phyloP scores from a whole-genome alignment of 2,888 invertebrate genomes.

The Salpingus planirostris region DNA sequence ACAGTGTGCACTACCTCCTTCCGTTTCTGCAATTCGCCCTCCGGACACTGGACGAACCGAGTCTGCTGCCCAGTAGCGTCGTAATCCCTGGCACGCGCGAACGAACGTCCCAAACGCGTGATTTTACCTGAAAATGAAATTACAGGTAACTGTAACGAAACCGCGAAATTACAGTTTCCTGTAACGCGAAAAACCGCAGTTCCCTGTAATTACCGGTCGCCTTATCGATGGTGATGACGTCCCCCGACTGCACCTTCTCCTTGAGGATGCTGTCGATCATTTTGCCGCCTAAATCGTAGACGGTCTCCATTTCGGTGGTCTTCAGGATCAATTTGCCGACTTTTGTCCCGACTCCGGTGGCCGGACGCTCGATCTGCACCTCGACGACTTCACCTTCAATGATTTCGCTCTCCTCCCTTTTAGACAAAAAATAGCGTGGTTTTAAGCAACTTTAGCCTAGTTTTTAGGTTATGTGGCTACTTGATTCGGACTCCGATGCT shows the following conservation, averaged over 20 bases:
- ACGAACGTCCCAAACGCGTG: conserved; percentile 75
- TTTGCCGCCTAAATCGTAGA: conserved; percentile 96
- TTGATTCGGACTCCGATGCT: conserved; percentile 84
- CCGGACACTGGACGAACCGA: conserved; percentile 95
- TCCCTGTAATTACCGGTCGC: conserved; percentile 73
- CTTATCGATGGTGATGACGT: conserved; percentile 97
- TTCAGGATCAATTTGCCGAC: conserved; percentile 93
- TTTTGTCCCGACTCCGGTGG: conserved; percentile 78
- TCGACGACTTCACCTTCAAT: conserved; percentile 99
- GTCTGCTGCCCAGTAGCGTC: conserved; percentile 83
- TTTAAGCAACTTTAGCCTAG: too few species aligned
- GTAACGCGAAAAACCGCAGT: background rate
- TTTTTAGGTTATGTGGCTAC: conserved; percentile 25
- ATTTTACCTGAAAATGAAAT: conserved; percentile 33
- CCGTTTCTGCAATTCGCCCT: conserved; percentile 95
- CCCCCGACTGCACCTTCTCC: conserved; percentile 92
- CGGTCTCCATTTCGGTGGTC: conserved; percentile 99
- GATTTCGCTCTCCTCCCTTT: conserved; percentile 96
- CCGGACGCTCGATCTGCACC: conserved; percentile 91
- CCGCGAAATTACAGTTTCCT: background rate
- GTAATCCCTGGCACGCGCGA: conserved; percentile 92
- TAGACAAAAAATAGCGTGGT: too few species aligned
- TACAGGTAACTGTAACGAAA: background rate
- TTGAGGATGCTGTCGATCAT: conserved; percentile 96
- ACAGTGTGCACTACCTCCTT: conserved; percentile 98